These are phyloP conservation scores for Phyllostomus hastatus DNA, from an alignment of 2,113 vertebrate species.

Conservation along the genomic window DNA sequence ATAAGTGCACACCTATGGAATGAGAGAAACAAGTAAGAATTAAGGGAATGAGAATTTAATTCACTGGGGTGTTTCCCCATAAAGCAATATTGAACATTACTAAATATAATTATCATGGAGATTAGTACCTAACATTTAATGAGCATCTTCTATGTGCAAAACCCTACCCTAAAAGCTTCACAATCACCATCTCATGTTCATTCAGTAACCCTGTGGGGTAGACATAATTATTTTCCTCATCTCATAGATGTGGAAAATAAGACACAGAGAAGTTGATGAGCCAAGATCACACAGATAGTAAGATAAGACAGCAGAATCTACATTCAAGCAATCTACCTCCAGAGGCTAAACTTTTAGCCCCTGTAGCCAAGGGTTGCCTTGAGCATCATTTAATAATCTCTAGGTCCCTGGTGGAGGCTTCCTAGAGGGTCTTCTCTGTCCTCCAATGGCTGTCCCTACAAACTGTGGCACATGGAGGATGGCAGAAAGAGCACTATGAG, in stretches of 20 bases:
- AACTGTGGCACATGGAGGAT: background rate
- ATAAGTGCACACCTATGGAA: background rate
- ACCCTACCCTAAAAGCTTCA: background rate
- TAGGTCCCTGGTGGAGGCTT: background rate
- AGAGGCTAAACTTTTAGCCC: background rate
- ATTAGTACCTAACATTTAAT: background rate
- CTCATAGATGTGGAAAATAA: background rate
- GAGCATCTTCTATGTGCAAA: background rate
- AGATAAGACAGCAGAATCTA: background rate
- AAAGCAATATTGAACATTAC: background rate
- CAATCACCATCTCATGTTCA: background rate
- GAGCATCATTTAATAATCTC: background rate
- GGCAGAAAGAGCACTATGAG: accelerated
- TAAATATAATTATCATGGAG: accelerated
- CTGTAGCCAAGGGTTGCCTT: background rate
- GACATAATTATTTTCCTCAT: background rate
- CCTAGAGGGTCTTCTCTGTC: background rate
- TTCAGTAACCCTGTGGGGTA: background rate
- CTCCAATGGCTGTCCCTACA: background rate
- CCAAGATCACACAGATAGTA: background rate
- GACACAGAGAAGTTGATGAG: background rate
- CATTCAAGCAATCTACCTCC: too few species aligned
- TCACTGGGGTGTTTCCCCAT: background rate
- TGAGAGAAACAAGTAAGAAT: background rate
- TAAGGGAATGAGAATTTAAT: background rate